Evolutionary conservation across 2,113 vertebrate species (phyloP).

Genomic region (Leiothrix lutea): DNA sequence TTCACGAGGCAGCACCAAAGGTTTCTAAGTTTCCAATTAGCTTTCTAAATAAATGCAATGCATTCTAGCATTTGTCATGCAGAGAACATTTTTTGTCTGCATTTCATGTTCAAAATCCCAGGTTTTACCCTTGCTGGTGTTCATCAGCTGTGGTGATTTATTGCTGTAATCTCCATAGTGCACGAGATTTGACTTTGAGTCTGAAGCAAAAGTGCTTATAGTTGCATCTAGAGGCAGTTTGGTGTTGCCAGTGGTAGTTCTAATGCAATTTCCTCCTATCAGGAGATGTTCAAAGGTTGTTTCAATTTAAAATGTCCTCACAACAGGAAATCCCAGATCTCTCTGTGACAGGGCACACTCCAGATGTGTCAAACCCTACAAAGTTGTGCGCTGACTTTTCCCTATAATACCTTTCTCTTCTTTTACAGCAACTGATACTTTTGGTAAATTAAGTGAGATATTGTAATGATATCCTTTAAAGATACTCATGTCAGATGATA

Average conservation of each 20-base stretch:
- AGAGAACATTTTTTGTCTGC: not conserved
- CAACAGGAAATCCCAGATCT: not conserved
- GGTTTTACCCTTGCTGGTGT: not conserved
- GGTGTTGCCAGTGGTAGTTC: not conserved
- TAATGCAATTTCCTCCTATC: not conserved
- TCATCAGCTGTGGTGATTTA: not conserved
- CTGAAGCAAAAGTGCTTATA: not conserved
- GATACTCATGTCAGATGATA: not conserved
- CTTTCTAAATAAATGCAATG: not conserved
- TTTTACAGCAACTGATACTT: not conserved
- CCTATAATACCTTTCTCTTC: accelerated
- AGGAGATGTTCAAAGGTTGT: not conserved
- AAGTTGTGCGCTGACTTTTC: not conserved
- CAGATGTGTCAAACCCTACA: not conserved
- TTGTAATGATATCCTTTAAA: not conserved
- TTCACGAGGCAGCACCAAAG: not conserved
- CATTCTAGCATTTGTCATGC: not conserved
- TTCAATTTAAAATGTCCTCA: not conserved
- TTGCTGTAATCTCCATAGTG: not conserved
- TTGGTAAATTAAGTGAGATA: not conserved
- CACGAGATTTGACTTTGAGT: not conserved
- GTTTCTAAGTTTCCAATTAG: not conserved
- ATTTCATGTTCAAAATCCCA: not conserved
- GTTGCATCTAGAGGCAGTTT: not conserved
- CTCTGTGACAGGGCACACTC: accelerated